phyloP scores from a whole-genome alignment of 2,797 vertebrate genomes.

The Coendou prehensilis region DNA sequence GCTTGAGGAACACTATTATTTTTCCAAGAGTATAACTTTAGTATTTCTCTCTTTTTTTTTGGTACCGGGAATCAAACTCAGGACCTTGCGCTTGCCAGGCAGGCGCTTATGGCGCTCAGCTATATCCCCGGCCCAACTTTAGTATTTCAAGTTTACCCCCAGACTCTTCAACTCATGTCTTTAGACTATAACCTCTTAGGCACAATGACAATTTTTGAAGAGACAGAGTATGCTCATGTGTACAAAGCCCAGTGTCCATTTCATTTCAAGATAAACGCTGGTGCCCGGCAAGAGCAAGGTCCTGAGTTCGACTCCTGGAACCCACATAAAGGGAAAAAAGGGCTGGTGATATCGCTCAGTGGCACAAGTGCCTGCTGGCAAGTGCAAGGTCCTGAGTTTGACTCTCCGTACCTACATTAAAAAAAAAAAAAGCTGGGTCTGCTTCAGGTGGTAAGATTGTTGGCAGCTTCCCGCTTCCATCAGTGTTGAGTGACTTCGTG shows the following conservation, averaged over 20 bases:
- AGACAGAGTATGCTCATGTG: slow-evolving; percentile 5
- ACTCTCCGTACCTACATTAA: too few relatives aligned
- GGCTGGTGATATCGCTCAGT: too few relatives aligned
- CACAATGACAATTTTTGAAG: background rate
- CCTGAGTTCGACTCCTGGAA: too few relatives aligned
- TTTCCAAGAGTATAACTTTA: slow-evolving; percentile 21
- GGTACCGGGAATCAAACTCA: too few relatives aligned
- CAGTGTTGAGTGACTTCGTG: background rate
- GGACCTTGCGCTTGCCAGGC: too few relatives aligned
- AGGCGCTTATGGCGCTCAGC: too few relatives aligned
- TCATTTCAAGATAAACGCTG: slow-evolving; percentile 32
- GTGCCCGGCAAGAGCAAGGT: too few relatives aligned
- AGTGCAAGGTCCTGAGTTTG: too few relatives aligned
- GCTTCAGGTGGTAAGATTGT: background rate
- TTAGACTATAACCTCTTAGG: background rate
- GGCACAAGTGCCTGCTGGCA: too few relatives aligned
- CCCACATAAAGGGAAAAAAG: too few relatives aligned
- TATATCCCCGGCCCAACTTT: background rate
- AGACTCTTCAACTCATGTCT: slow-evolving; percentile 16
- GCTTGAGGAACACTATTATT: background rate
- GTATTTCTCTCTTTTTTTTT: background rate
- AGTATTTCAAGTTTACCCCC: slow-evolving; percentile 38
- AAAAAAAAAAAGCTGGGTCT: background rate
- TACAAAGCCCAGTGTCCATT: background rate
- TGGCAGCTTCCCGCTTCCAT: slow-evolving; percentile 17